These are phyloP conservation scores for Chydorus sphaericus DNA, from an alignment of 2,888 invertebrate species.

Conservation along the genomic window DNA sequence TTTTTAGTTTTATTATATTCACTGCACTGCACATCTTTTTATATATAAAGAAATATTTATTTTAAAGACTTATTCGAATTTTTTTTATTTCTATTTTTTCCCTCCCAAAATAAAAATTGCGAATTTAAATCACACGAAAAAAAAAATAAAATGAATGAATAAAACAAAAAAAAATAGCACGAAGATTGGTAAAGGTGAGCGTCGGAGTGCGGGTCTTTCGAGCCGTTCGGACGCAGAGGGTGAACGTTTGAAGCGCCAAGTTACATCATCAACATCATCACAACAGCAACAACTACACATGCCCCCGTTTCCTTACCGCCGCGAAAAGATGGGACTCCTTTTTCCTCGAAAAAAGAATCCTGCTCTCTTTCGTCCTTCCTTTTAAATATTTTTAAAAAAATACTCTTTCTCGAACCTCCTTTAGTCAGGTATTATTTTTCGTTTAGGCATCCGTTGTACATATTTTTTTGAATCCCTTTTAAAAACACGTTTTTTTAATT, in stretches of 20 bases:
- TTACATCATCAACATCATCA: neutral
- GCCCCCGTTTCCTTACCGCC: conserved; percentile 1
- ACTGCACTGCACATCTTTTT: neutral
- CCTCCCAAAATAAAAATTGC: neutral
- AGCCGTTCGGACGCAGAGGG: conserved; percentile 48
- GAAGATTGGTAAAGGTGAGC: conserved; percentile 12
- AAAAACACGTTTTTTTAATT: no score
- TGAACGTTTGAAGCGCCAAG: conserved; percentile 4
- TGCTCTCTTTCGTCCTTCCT: no score
- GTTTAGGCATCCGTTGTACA: no score
- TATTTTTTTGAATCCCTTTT: no score
- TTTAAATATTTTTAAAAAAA: no score
- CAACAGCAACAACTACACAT: neutral
- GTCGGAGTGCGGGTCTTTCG: conserved; percentile 61
- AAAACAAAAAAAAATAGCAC: neutral
- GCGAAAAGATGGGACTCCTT: no score
- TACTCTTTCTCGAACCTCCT: no score
- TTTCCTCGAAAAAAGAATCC: no score
- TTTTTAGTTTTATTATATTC: neutral
- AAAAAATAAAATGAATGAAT: neutral
- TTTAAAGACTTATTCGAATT: neutral
- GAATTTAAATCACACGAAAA: neutral
- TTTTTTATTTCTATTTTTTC: neutral
- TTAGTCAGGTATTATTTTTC: no score
- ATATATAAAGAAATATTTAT: neutral